Evolutionary conservation across 1,140 invertebrate species (phyloP).

Genomic region (Temnothorax nylanderi): DNA sequence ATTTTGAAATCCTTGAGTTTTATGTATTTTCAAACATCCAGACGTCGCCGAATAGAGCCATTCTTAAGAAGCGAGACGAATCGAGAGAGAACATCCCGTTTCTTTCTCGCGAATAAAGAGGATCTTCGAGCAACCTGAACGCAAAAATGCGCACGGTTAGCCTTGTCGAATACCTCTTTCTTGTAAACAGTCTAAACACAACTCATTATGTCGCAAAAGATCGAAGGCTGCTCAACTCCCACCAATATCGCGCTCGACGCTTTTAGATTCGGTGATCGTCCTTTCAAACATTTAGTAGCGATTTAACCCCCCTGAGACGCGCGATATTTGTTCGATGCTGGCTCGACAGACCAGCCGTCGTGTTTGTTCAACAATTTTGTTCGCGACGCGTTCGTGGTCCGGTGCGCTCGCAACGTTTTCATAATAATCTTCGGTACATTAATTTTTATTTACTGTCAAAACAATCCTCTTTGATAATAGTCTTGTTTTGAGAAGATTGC

Average conservation of each 20-base stretch:
- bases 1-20: not conserved
- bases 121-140: not conserved
- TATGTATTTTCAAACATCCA: not conserved
- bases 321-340: not conserved
- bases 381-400: not conserved
- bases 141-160: not conserved
- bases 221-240: slow-evolving; percentile 11
- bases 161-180: slow-evolving; percentile 12
- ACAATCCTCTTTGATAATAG: not conserved
- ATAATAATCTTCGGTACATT: not conserved
- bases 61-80: not conserved
- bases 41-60: not conserved
- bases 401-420: not conserved
- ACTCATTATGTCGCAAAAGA: not conserved
- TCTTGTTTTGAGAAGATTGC: not conserved
- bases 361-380: not conserved
- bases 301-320: slow-evolving; percentile 27
- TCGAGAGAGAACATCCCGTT: not conserved
- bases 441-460: not conserved
- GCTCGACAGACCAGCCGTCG: not conserved
- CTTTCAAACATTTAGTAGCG: slow-evolving; percentile 63
- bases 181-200: not conserved
- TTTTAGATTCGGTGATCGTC: slow-evolving; percentile 33
- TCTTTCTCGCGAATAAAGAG: not conserved
- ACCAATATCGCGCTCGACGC: not conserved